Base-by-base conservation (phyloP, 2,113 vertebrate genomes). In the Alaudala cheleensis region DNA sequence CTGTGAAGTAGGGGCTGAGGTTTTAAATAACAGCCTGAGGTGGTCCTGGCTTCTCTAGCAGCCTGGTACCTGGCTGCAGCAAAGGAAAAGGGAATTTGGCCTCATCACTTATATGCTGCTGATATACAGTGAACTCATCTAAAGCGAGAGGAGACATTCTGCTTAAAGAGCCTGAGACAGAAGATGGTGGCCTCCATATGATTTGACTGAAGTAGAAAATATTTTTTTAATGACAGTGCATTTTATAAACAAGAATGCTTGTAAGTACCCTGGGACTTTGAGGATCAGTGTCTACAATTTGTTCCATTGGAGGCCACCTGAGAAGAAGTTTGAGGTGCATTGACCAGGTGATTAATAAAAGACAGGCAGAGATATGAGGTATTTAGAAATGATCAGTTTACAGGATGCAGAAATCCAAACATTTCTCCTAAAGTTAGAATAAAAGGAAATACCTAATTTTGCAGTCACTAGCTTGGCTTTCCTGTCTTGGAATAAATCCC, bases 401-500 rank as follows among this genome's bases (percentile, higher is more conserved):
- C 29, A 58, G 49, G 65, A 66, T 56, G 72, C 77, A 49, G 88
- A 90, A 50, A 82, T 37, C 39, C 39, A 87, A 61, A 54, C 9
- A 42, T 66, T 71, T 74, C 34, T 88, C 39, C 56, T 85, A n/a
- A 87, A 67, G 15, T 58, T 50, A 77, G 17, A 89, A 65, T 72
- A 69, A 83, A 69, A 90, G 51, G 78, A 90, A 94, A 81, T 70
- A 24, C 72, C 84, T 84, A 64, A 62, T 93, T 89, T 21, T 76
- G 4, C 24, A 58, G 81, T 85, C 66, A 40, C 44, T 62, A n/a
- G 47, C 26, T 10, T 0, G 0, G 26, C 62, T 93, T 90, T 89
- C 70, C 91, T 90, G 44, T 54, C 56, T 86, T 67, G 62, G 65
- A 96, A 74, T 74, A 76, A 81, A 76, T 79, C 47, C 42, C 49